Evolutionary conservation across 2,888 invertebrate genomes (phyloP).

Genomic region (Cheilosia vernalis): DNA sequence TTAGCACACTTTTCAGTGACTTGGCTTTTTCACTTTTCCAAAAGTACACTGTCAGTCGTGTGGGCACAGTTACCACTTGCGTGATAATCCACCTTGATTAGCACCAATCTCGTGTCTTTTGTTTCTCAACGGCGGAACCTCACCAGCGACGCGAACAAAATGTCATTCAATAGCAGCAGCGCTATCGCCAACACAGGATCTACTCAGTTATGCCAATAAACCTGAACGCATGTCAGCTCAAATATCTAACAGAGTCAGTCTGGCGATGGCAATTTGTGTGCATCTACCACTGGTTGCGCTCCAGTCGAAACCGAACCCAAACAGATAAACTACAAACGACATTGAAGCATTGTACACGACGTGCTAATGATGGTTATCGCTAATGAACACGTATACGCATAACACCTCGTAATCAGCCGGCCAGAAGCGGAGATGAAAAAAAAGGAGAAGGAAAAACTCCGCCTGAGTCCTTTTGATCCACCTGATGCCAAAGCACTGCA

Average conservation of each 20-base stretch:
- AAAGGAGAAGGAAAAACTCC: constrained; percentile 8
- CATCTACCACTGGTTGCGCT: constrained; percentile 36
- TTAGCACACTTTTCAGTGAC: constrained; percentile 63
- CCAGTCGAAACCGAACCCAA: constrained; percentile 64
- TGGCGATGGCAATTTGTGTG: constrained; percentile 38
- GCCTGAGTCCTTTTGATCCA: constrained; percentile 60
- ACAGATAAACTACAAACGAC: constrained; percentile 72
- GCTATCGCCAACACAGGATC: constrained; percentile 61
- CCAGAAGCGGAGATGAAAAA: constrained; percentile 29
- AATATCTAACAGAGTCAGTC: constrained; percentile 68
- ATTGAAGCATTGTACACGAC: constrained; percentile 75
- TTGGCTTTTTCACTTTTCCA: constrained; percentile 16
- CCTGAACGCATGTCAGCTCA: constrained; percentile 75
- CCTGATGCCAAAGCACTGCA: constrained; percentile 32
- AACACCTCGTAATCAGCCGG: constrained; percentile 74
- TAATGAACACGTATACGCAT: constrained; percentile 76
- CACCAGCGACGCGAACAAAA: constrained; percentile 46
- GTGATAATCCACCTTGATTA: constrained; percentile 68
- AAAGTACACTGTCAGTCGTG: constrained; percentile 46
- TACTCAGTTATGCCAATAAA: constrained; percentile 72
- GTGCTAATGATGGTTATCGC: constrained; percentile 75
- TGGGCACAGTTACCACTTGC: constrained; percentile 62
- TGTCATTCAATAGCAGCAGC: constrained; percentile 64
- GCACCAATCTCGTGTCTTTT: constrained; percentile 62
- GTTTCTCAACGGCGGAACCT: constrained; percentile 12